A percentile compares a stretch with the other conserved stretches of the same genome.
phyloP scores from a whole-genome alignment of 2,888 invertebrate species.

The Hyposoter dolosus region DNA sequence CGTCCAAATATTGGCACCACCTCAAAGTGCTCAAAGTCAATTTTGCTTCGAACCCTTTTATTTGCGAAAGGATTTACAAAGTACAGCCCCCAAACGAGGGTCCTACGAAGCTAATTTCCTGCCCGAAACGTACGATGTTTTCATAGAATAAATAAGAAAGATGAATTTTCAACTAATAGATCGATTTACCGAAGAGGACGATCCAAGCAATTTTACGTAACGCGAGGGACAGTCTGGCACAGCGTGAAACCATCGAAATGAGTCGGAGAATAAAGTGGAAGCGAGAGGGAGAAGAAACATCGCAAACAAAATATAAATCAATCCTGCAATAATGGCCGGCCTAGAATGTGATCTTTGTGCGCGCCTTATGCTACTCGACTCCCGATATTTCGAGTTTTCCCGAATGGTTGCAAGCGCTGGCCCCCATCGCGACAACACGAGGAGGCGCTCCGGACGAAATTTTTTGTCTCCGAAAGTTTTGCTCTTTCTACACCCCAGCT shows the following conservation, averaged over 20 bases:
- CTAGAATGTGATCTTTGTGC: conserved; percentile 72
- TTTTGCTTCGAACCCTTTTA: conserved; percentile 33
- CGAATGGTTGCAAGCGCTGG: conserved; percentile 80
- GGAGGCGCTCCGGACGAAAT: conserved; percentile 54
- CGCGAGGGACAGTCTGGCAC: conserved; percentile 43
- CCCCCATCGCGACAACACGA: conserved; percentile 73
- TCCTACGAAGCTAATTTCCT: conserved; percentile 22
- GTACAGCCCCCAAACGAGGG: neutral
- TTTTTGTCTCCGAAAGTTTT: conserved; percentile 24
- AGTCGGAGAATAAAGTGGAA: conserved; percentile 55
- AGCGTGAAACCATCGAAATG: conserved; percentile 30
- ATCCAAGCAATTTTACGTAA: conserved; percentile 38
- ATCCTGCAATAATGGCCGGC: conserved; percentile 80
- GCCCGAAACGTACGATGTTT: neutral
- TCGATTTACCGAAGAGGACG: conserved; percentile 44
- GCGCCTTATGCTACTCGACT: conserved; percentile 69
- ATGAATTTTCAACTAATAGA: conserved; percentile 62
- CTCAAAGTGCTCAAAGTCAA: conserved; percentile 1
- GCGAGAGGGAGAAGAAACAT: conserved; percentile 66
- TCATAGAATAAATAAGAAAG: conserved; percentile 35
- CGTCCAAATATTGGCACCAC: conserved; percentile 34
- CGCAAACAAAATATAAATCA: conserved; percentile 84
- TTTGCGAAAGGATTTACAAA: conserved; percentile 26
- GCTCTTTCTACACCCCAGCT: conserved; percentile 66
- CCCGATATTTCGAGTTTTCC: conserved; percentile 82